phyloP scores from a whole-genome alignment of 1,140 invertebrate species.

The Spodoptera litura region DNA sequence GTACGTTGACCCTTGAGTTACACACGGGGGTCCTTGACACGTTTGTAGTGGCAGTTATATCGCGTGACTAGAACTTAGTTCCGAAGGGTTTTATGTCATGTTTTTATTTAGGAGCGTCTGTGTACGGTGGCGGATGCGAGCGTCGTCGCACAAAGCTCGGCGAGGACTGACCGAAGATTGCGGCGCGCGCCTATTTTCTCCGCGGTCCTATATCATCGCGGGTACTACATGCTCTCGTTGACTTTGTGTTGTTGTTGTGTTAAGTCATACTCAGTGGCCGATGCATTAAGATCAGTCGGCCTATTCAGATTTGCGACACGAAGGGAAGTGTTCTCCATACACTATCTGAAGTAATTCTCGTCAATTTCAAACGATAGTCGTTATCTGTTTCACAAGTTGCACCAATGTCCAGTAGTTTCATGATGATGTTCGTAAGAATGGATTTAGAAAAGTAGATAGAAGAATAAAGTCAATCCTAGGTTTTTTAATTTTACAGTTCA shows the following conservation, averaged over 20 bases:
- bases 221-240: constrained; percentile 12
- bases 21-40: constrained; percentile 18
- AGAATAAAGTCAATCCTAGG: no score
- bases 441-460: no score
- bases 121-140: constrained; percentile 12
- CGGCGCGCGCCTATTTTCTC: constrained; percentile 39
- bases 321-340: constrained; percentile 2
- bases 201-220: constrained; percentile 23
- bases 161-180: constrained; percentile 26
- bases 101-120: constrained; percentile 14
- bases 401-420: not conserved
- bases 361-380: not conserved
- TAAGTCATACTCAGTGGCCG: not conserved
- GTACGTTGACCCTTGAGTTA: constrained; percentile 5
- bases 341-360: not conserved
- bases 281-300: not conserved
- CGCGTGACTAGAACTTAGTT: constrained; percentile 12
- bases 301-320: constrained; percentile 23
- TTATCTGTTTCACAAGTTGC: constrained; percentile 15
- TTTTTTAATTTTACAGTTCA: no score
- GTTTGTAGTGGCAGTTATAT: constrained; percentile 12
- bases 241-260: constrained; percentile 20
- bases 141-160: constrained; percentile 18
- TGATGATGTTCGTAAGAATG: no score
- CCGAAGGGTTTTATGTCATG: constrained; percentile 48